Evolutionary conservation across 2,888 invertebrate genomes (phyloP), one percentile per base, ranked within the genome.

Genomic region (Trichopoda pennipes): DNA sequence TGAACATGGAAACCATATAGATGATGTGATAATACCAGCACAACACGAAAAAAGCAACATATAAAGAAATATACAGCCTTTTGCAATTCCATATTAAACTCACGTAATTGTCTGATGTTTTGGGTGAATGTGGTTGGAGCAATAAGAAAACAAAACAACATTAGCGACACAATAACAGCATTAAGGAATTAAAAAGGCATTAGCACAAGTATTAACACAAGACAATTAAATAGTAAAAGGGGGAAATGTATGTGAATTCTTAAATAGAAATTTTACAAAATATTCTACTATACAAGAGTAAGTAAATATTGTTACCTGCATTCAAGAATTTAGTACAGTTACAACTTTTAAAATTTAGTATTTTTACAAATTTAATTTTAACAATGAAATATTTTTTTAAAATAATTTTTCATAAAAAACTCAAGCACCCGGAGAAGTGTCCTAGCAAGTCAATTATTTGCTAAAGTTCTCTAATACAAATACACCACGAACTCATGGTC

Each of bases 1-100:
- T 82, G 35, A 66, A 82, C 81, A 79, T 72, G 75, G 81, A 82
- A 82, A 82, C 81, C 81, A 78, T 82, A 82, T 70, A 82, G 74
- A 70, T 82, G 81, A 75, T 79, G 81, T 66, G 74, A 72, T 81
- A 81, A 81, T 70, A 70, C 74, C 66, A 72, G 49, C 16, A 68
- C 60, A 58, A 55, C 44, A 42, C 32, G 44, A 47, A 21, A 56
- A 17, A 35, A 32, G 42, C 60, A 68, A 32, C 51, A 64, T 19
- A 17, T 23, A 47, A 58, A 51, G 49, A 12, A 66, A 63, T 19
- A 63, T 47, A 49, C 9, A 61, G 53, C 58, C 53, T 68, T 69
- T 55, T 35, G 55, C 23, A 47, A 68, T 73, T 68, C 47, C 66
- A 68, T 47, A 79, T 12, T 49, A 56, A 53, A 55, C 55, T 64